Conservation (phyloP, 2,888 invertebrate genomes). For the Heteromurus nitidus region DNA sequence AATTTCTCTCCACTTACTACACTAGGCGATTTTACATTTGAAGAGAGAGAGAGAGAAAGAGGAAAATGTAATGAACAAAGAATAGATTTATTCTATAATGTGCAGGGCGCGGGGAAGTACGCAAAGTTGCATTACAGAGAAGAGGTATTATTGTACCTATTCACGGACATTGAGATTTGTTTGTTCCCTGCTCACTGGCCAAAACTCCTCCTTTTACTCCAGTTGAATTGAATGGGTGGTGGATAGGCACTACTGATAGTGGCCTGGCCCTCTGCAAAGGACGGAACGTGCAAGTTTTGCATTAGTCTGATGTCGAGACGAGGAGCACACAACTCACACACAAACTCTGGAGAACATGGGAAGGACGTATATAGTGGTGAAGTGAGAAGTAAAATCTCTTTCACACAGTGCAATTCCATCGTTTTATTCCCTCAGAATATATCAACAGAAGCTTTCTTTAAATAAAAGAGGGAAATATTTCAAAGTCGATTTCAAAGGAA, state of each 20-base stretch:
- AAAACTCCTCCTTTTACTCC: background rate
- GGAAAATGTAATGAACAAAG: too few relatives aligned
- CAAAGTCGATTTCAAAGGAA: slow-evolving; percentile 52
- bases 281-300: background rate
- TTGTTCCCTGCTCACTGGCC: background rate
- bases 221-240: background rate
- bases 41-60: too few relatives aligned
- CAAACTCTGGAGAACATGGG: background rate
- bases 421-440: slow-evolving; percentile 30
- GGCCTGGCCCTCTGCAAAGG: too few relatives aligned
- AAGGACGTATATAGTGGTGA: background rate
- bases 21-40: too few relatives aligned
- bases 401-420: slow-evolving; percentile 40
- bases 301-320: too few relatives aligned
- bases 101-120: too few relatives aligned
- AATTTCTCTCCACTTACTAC: too few relatives aligned
- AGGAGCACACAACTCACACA: too few relatives aligned
- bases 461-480: slow-evolving; percentile 45
- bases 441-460: slow-evolving; percentile 27
- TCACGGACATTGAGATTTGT: slow-evolving; percentile 8
- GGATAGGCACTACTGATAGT: too few relatives aligned
- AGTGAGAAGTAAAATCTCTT: slow-evolving; percentile 26
- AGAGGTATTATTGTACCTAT: too few relatives aligned
- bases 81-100: too few relatives aligned
- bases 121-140: too few relatives aligned